phyloP scores from a whole-genome alignment of 2,113 vertebrate genomes.

The Callospermophilus lateralis region DNA sequence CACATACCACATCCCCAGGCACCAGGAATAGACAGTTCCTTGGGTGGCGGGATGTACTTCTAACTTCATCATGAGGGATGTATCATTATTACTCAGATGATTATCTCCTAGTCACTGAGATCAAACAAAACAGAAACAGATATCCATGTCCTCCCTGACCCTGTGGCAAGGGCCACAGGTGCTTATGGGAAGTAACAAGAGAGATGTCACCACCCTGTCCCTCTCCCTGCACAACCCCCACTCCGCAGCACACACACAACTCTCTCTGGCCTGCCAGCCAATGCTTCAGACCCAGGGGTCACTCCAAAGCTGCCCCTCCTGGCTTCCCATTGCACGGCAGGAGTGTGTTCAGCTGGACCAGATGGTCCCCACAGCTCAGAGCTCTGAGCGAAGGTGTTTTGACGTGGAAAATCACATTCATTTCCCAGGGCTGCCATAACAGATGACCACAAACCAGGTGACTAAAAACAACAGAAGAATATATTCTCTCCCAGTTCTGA shows the following conservation, averaged over 20 bases:
- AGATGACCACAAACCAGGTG: not conserved
- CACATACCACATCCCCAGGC: not conserved
- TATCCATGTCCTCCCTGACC: not conserved
- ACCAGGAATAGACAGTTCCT: no score
- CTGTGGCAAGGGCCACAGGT: not conserved
- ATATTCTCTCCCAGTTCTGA: not conserved
- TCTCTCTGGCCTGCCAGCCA: rapidly evolving
- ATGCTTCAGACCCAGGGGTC: not conserved
- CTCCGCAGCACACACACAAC: rapidly evolving
- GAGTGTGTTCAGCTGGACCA: not conserved
- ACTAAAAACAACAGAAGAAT: not conserved
- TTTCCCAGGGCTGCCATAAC: not conserved
- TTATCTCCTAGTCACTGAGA: slow-evolving; percentile 23
- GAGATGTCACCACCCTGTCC: not conserved
- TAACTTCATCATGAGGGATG: not conserved
- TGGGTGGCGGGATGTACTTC: not conserved
- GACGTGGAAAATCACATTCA: not conserved
- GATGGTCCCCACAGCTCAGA: not conserved
- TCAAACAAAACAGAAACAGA: slow-evolving; percentile 11
- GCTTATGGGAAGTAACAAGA: slow-evolving; percentile 39
- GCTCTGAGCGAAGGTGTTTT: not conserved
- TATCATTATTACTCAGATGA: slow-evolving; percentile 43
- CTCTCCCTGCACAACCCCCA: not conserved
- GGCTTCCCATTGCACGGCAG: rapidly evolving
- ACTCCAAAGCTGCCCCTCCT: rapidly evolving